Evolutionary conservation across 1,140 invertebrate genomes (phyloP), one percentile per base, ranked within the genome.

Genomic region (Rhagoletis zephyria): DNA sequence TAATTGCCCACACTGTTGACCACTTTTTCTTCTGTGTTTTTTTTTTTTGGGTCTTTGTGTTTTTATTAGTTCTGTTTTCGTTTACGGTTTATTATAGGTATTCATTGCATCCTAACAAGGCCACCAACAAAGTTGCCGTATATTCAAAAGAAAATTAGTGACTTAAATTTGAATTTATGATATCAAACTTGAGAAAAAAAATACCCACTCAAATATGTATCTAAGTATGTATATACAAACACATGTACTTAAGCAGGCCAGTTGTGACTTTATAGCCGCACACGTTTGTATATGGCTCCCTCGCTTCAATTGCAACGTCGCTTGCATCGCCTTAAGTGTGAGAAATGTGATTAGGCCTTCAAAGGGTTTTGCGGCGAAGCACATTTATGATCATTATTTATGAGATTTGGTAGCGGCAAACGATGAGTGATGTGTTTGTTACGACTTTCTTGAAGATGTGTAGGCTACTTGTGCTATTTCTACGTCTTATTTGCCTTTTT

Each of bases 101-200:
- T 85, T 87, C 61, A 19, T 74, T 85, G 87, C 42, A 61, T 77
- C 61, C 85, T 87, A 87, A 87, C 87, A 87, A 87, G 87, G 63
- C 87, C 87, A 87, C 87, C 77, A 85, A 67, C 87, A 87, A 87
- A 40, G 74, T 85, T 87, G 65, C 7, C 51, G 86, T n/a, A 87
- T 40, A 67, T 87, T 67, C 48, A 56, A 14, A 10, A 42, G 45
- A 81, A 81, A 81, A 81, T 81, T 81, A 81, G 48, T 81, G 74
- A 19, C 48, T 81, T 81, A 59, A 56, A 59, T 81, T 81, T 81
- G 48, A 81, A 81, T 56, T 81, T 81, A 81, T 81, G 74, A 81
- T 81, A 81, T 77, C 74, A 81, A 56, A 59, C 48, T 14, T 42
- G 45, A 48, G n/a, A 74, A 40, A 48, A 74, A 74, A 74, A 40